These are phyloP conservation scores for Pasiphila rectangulata DNA, from an alignment of 2,888 invertebrate genomes.

Conservation along the genomic window DNA sequence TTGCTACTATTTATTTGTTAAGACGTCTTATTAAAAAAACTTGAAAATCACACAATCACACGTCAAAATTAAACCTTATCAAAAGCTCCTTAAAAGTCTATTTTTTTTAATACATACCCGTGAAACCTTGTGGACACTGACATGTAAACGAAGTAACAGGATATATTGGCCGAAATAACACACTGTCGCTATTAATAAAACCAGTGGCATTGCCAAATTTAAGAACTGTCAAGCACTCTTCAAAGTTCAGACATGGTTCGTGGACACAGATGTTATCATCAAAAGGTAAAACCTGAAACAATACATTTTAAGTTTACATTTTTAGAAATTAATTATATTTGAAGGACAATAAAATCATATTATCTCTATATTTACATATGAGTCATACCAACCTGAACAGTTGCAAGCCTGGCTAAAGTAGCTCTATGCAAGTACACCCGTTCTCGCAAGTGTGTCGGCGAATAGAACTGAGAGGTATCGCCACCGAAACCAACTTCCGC, in stretches of 20 bases:
- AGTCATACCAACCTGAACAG: conserved; percentile 83
- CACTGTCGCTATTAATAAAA: conserved; percentile 93
- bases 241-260: conserved; percentile 96
- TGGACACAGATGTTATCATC: conserved; percentile 97
- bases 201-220: conserved; percentile 96
- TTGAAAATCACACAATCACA: too few species aligned
- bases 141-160: conserved; percentile 97
- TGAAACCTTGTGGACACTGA: conserved; percentile 94
- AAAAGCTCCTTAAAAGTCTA: conserved; percentile 7
- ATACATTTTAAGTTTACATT: too few species aligned
- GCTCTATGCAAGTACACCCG: conserved; percentile 95
- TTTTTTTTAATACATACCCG: conserved; percentile 75
- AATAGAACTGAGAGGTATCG: conserved; percentile 85
- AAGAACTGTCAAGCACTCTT: conserved; percentile 93
- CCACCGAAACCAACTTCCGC: conserved; percentile 83
- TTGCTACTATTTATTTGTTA: too few species aligned
- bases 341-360: not conserved
- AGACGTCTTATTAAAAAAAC: too few species aligned
- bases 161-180: conserved; percentile 96
- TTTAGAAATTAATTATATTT: too few species aligned
- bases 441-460: conserved; percentile 94
- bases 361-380: not conserved
- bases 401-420: conserved; percentile 91
- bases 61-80: not conserved
- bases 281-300: conserved; percentile 90